Evolutionary conservation across 2,113 vertebrate species (phyloP).

Genomic region (Ceratotherium simum): DNA sequence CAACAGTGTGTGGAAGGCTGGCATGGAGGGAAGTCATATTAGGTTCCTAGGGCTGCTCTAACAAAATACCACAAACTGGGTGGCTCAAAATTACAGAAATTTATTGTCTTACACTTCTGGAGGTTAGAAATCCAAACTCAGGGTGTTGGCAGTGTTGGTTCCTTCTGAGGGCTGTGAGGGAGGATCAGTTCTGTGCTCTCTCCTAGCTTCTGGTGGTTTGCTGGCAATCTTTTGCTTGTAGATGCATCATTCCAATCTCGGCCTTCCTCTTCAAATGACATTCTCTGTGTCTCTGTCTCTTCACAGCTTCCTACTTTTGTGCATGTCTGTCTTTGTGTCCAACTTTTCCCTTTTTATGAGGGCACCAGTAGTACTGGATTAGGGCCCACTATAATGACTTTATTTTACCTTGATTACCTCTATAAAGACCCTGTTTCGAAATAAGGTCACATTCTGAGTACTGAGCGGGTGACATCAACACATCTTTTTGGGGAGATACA

Average conservation of each 20-base stretch:
- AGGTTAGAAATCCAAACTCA: background rate
- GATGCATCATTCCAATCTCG: background rate
- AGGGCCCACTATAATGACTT: background rate
- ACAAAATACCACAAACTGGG: background rate
- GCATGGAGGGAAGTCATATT: background rate
- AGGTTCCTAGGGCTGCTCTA: background rate
- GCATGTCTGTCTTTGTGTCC: background rate
- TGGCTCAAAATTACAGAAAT: background rate
- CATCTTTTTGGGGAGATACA: background rate
- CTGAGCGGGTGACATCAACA: background rate
- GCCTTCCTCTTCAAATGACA: background rate
- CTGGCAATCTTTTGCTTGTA: background rate
- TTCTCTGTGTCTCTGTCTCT: background rate
- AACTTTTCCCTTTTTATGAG: background rate
- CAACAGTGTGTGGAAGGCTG: fast-evolving
- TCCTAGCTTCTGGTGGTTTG: background rate
- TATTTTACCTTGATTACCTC: background rate
- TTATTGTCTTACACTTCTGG: background rate
- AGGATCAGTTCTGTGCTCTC: background rate
- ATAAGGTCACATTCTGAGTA: background rate
- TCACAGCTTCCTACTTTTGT: background rate
- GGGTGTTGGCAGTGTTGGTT: background rate
- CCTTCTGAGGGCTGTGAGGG: background rate
- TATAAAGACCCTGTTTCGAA: background rate
- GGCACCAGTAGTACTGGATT: background rate